Percentiles rank a stretch among this genome's conserved stretches.
These are phyloP conservation scores for Champsocephalus gunnari DNA, from an alignment of 2,797 vertebrate species.

Conservation along the genomic window DNA sequence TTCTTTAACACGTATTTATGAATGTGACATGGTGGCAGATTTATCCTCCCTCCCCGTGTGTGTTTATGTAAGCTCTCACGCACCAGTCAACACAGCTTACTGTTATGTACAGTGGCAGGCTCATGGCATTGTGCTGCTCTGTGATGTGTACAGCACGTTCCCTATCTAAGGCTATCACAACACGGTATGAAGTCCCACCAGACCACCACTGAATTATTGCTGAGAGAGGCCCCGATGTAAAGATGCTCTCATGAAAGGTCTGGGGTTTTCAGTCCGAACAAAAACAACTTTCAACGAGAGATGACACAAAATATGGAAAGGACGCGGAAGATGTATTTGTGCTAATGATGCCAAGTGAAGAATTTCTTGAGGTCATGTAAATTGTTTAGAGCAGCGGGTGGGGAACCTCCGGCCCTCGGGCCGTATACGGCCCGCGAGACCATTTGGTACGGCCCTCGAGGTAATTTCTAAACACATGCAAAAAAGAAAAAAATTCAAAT, in stretches of 20 bases:
- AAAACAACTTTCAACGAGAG: constrained; percentile 22
- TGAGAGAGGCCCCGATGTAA: constrained; percentile 10
- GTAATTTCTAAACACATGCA: too few species aligned
- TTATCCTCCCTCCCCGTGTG: constrained; percentile 14
- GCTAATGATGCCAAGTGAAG: background rate
- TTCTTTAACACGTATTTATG: constrained; percentile 23
- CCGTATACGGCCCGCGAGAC: too few species aligned
- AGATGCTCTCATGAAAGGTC: constrained; percentile 27
- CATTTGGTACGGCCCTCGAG: too few species aligned
- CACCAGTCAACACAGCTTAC: constrained; percentile 46
- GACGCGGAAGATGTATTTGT: background rate
- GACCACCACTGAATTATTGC: constrained; percentile 52
- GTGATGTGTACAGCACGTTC: constrained; percentile 44
- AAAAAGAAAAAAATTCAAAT: too few species aligned
- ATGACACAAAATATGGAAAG: constrained; percentile 9
- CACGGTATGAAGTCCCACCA: constrained; percentile 37
- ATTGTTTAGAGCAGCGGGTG: background rate
- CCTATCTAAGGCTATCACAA: constrained; percentile 39
- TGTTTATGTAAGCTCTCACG: constrained; percentile 47
- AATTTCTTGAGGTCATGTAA: background rate
- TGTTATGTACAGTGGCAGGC: constrained; percentile 48
- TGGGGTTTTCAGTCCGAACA: constrained; percentile 20
- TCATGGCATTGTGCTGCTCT: constrained; percentile 28
- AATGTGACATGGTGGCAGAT: constrained; percentile 32
- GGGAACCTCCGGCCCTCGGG: too few species aligned